phyloP scores from a whole-genome alignment of 2,888 invertebrate species.

The Dryocosmus kuriphilus region DNA sequence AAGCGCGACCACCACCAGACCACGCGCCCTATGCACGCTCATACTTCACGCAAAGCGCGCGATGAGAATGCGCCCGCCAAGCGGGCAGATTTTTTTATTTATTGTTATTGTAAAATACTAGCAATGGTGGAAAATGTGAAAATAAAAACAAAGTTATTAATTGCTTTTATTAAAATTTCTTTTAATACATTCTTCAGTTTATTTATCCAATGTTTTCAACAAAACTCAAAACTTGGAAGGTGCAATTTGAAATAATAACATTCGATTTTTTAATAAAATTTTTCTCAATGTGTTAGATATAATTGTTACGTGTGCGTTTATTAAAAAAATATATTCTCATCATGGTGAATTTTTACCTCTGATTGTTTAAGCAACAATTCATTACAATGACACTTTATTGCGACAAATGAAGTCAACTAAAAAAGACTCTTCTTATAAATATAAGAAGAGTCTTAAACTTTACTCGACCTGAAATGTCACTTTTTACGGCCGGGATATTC shows the following conservation, averaged over 20 bases:
- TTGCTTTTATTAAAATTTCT: background rate
- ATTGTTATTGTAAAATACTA: background rate
- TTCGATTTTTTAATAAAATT: background rate
- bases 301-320: no score
- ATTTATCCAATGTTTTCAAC: slow-evolving; percentile 5
- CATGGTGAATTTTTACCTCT: background rate
- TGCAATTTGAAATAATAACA: background rate
- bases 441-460: no score
- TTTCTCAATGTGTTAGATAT: background rate
- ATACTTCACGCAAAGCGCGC: no score
- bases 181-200: slow-evolving; percentile 25
- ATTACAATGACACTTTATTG: no score
- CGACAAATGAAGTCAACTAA: no score
- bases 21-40: no score
- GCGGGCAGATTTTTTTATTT: no score
- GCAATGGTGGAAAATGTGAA: background rate
- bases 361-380: background rate
- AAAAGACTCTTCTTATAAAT: no score
- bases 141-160: background rate
- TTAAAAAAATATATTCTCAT: background rate
- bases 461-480: no score
- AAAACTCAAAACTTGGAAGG: background rate
- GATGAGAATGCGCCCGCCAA: no score
- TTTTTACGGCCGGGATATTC: no score
- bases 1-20: no score